A percentile compares a stretch with the other conserved stretches of the same genome.
Evolutionary conservation across 2,888 invertebrate species (phyloP).

Genomic region (Myopa testacea): DNA sequence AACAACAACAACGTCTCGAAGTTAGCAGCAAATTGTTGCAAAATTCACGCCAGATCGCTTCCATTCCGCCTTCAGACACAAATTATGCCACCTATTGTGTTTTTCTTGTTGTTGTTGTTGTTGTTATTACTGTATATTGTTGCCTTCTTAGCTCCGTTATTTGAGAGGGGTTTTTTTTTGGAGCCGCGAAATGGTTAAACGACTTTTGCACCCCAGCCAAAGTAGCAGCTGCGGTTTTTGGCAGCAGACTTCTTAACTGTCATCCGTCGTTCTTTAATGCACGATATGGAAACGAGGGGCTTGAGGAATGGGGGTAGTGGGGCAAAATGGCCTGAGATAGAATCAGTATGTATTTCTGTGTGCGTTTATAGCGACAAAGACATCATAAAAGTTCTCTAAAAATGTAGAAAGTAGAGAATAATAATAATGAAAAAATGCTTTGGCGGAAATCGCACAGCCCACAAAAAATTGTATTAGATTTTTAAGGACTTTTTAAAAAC

Average conservation of each 20-base stretch:
- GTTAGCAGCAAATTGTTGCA: slow-evolving; percentile 46
- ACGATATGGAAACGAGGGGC: background rate
- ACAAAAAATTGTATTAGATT: no score
- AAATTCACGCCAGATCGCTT: slow-evolving; percentile 50
- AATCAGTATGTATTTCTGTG: background rate
- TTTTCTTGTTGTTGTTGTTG: background rate
- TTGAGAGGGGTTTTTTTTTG: background rate
- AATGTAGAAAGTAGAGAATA: background rate
- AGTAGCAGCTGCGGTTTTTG: slow-evolving; percentile 21
- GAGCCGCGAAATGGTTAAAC: background rate
- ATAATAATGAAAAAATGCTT: background rate
- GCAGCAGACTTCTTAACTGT: slow-evolving; percentile 1
- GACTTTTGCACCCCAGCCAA: background rate
- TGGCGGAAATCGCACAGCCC: no score
- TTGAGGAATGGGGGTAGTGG: no score
- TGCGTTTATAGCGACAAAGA: background rate
- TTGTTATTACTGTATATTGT: background rate
- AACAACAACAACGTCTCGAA: background rate
- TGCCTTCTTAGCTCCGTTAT: background rate
- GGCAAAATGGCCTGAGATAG: no score
- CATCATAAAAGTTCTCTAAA: slow-evolving; percentile 26
- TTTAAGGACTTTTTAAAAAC: no score
- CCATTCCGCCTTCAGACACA: slow-evolving; percentile 46
- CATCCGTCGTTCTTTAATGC: slow-evolving; percentile 8
- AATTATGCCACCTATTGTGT: slow-evolving; percentile 43